Evolutionary conservation across 2,113 vertebrate species (phyloP).

Genomic region (Callopanchax toddi): DNA sequence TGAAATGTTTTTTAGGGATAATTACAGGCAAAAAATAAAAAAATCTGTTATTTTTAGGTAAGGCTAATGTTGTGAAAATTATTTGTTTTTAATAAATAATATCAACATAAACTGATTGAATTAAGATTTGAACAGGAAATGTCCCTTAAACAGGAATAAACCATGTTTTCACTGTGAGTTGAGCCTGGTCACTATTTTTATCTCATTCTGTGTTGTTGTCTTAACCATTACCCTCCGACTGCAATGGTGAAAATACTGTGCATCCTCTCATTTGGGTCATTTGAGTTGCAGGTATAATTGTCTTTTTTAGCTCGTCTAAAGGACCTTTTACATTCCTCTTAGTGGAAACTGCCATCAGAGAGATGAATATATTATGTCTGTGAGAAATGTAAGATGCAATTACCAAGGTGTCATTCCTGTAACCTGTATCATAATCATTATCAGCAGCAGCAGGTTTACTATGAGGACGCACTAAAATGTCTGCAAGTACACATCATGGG

Average conservation of each 20-base stretch:
- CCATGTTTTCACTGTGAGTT: neutral
- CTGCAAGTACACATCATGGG: no score
- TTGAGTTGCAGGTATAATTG: neutral
- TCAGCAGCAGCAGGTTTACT: slow-evolving; percentile 4
- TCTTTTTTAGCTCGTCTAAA: slow-evolving; percentile 19
- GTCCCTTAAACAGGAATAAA: neutral
- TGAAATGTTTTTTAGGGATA: neutral
- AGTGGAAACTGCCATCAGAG: slow-evolving; percentile 13
- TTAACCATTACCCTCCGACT: slow-evolving; percentile 37
- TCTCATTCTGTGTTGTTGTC: slow-evolving; percentile 22
- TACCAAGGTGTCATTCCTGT: slow-evolving; percentile 41
- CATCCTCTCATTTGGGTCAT: slow-evolving; percentile 30
- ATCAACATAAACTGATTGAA: neutral
- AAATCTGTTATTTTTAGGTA: no score
- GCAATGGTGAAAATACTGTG: slow-evolving; percentile 34
- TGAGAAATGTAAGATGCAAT: slow-evolving; percentile 29
- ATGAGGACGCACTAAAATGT: neutral
- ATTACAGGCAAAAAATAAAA: no score
- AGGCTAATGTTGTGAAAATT: neutral
- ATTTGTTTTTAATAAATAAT: neutral
- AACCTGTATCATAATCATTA: slow-evolving; percentile 37
- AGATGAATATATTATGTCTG: slow-evolving; percentile 36
- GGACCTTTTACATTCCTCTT: neutral
- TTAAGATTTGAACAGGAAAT: neutral
- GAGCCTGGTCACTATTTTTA: slow-evolving; percentile 35